Evolutionary conservation across 2,797 vertebrate genomes (phyloP).

Genomic region (Rhodeus uyekii): DNA sequence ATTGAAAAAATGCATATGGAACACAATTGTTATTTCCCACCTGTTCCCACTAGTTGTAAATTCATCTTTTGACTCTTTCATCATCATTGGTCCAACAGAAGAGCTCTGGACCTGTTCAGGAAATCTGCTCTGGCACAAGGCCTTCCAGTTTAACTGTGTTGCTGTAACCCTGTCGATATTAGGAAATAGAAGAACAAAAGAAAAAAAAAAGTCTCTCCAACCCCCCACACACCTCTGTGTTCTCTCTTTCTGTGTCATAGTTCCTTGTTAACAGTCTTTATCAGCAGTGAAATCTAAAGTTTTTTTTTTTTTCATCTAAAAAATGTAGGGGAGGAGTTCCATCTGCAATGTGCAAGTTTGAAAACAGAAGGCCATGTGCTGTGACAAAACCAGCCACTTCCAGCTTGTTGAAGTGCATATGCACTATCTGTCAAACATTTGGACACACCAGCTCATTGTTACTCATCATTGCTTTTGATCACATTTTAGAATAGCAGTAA

Average conservation of each 20-base stretch:
- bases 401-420: neutral
- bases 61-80: conserved; percentile 52
- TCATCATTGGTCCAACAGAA: conserved; percentile 39
- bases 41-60: conserved; percentile 36
- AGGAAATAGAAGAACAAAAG: conserved; percentile 13
- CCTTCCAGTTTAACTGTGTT: conserved; percentile 10
- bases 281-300: neutral
- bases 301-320: neutral
- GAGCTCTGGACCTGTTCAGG: neutral
- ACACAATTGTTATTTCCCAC: conserved; percentile 37
- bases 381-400: neutral
- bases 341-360: neutral
- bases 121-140: neutral
- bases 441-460: neutral
- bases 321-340: neutral
- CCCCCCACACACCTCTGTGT: neutral
- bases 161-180: neutral
- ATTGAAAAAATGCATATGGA: neutral
- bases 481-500: neutral
- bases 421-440: neutral
- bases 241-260: neutral
- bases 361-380: neutral
- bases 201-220: conserved; percentile 1
- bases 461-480: neutral
- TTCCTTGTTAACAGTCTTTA: conserved; percentile 5